Evolutionary conservation across 2,113 vertebrate species (phyloP).

Genomic region (Plotosus lineatus): DNA sequence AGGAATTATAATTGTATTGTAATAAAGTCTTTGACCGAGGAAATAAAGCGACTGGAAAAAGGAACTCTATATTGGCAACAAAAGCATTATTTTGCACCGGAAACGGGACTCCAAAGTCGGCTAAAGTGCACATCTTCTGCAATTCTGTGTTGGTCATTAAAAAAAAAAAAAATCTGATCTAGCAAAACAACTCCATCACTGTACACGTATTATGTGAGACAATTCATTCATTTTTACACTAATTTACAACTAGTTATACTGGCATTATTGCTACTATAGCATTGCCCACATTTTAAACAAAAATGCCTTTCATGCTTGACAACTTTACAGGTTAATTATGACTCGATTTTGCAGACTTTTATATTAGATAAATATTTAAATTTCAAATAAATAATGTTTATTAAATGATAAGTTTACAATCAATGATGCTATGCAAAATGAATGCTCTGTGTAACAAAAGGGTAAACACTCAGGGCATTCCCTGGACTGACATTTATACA

Average conservation of each 20-base stretch:
- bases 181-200: not conserved
- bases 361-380: not conserved
- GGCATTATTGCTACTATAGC: not conserved
- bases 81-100: not conserved
- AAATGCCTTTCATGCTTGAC: not conserved
- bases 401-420: not conserved
- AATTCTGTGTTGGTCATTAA: not conserved
- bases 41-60: not conserved
- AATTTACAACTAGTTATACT: not conserved
- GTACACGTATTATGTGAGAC: not conserved
- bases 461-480: not conserved
- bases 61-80: not conserved
- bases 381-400: not conserved
- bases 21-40: not conserved
- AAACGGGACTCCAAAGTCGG: not conserved
- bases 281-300: not conserved
- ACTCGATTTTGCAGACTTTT: not conserved
- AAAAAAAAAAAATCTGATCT: no score
- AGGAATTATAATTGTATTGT: not conserved
- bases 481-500: not conserved
- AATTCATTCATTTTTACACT: not conserved
- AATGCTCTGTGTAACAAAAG: not conserved
- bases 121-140: not conserved
- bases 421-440: not conserved
- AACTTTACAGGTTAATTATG: not conserved